Evolutionary conservation across 2,888 invertebrate species (phyloP).

Genomic region (Drosophila ezoana): DNA sequence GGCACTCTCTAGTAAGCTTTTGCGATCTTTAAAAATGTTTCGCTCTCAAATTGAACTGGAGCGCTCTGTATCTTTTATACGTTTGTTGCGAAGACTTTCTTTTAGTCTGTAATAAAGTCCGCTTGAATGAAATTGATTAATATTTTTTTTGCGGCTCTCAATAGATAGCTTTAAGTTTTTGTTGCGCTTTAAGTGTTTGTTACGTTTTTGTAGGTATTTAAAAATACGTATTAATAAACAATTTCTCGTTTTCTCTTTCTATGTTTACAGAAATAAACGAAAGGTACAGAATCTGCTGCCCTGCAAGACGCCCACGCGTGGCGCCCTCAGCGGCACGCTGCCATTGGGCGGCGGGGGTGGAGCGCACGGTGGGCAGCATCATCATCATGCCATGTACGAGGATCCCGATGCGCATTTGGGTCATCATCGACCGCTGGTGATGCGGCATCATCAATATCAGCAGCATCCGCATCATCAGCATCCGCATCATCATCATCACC

Average conservation of each 20-base stretch:
- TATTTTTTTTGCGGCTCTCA: not conserved
- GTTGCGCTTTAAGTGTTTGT: not conserved
- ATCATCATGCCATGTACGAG: conserved; percentile 87
- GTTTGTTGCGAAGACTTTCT: no score
- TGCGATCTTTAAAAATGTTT: no score
- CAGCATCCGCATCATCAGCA: conserved; percentile 52
- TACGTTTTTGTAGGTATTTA: not conserved
- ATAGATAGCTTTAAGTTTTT: not conserved
- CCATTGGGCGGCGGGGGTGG: conserved; percentile 82
- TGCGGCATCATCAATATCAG: conserved; percentile 84
- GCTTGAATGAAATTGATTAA: no score
- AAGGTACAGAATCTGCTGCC: conserved; percentile 94
- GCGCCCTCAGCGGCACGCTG: conserved; percentile 83
- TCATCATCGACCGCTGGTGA: conserved; percentile 86
- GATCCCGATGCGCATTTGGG: conserved; percentile 89
- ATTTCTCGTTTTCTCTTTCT: not conserved
- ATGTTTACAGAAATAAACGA: conserved; percentile 91
- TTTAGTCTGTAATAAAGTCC: not conserved
- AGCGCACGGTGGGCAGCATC: conserved; percentile 86
- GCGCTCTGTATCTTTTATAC: no score
- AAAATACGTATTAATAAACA: conserved; percentile 27
- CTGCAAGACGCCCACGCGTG: conserved; percentile 90
- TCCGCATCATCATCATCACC: conserved; percentile 73
- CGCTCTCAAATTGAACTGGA: no score
- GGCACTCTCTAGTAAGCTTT: not conserved